phyloP scores from a whole-genome alignment of 2,797 vertebrate genomes.

The Furcifer pardalis region DNA sequence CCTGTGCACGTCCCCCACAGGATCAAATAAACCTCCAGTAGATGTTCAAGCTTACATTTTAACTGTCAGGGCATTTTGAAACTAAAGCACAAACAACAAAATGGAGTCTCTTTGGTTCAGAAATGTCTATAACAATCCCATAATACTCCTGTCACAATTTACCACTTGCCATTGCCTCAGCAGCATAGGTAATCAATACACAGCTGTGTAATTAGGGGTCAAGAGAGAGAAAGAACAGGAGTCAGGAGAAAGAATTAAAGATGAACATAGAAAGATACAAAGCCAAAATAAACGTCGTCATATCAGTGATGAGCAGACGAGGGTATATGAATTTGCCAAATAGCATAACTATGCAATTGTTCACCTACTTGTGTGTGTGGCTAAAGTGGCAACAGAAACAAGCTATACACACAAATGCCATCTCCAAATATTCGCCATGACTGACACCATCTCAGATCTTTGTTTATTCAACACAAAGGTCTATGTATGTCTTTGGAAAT shows the following conservation, averaged over 20 bases:
- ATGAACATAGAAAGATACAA: neutral
- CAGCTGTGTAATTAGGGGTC: neutral
- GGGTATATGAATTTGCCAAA: neutral
- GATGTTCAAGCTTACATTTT: too few species aligned
- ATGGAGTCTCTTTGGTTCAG: too few species aligned
- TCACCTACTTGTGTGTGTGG: neutral
- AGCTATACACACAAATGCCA: neutral
- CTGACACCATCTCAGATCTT: neutral
- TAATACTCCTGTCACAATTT: neutral
- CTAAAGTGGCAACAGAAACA: neutral
- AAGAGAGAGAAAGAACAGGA: neutral
- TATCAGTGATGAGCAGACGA: neutral
- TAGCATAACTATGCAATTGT: neutral
- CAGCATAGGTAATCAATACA: neutral
- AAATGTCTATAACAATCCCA: too few species aligned
- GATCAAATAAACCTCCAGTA: too few species aligned
- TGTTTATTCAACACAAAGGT: neutral
- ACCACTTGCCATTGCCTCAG: too few species aligned
- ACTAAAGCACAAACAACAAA: too few species aligned
- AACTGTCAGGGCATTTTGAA: too few species aligned
- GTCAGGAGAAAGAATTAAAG: neutral
- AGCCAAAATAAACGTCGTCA: neutral
- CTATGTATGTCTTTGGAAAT: neutral
- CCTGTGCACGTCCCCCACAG: too few species aligned
- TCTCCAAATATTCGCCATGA: neutral